Conservation (phyloP, 1,140 invertebrate species). For the Neoseiulus cucumeris region DNA sequence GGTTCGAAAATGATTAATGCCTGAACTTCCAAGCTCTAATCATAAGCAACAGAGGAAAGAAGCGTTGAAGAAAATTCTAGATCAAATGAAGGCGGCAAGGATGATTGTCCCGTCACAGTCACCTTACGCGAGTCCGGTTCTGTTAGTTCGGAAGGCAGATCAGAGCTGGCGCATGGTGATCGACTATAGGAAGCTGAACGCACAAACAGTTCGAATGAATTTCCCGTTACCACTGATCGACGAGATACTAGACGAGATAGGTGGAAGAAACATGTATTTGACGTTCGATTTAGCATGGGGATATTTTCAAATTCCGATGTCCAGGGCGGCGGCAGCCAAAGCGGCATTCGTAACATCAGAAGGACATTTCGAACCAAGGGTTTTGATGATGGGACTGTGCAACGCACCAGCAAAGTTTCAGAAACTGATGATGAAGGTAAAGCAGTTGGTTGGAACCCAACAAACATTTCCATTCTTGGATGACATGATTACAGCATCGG, state of each 20-base stretch:
- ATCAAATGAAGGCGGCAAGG: constrained; percentile 19
- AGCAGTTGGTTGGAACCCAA: too few relatives aligned
- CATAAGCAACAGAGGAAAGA: too few relatives aligned
- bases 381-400: not conserved
- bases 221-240: constrained; percentile 35
- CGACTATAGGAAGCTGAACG: constrained; percentile 31
- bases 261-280: too few relatives aligned
- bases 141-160: constrained; percentile 32
- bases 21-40: too few relatives aligned
- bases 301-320: too few relatives aligned
- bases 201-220: constrained; percentile 26
- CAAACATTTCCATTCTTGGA: not conserved
- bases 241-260: constrained; percentile 26
- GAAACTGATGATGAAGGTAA: not conserved
- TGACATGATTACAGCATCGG: not conserved
- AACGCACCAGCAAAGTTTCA: too few relatives aligned
- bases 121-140: constrained; percentile 28
- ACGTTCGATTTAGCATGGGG: too few relatives aligned
- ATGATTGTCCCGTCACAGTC: constrained; percentile 25
- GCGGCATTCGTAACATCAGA: too few relatives aligned
- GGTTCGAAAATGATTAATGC: too few relatives aligned
- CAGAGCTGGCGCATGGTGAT: constrained; percentile 27
- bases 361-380: not conserved
- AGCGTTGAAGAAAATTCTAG: too few relatives aligned
- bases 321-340: too few relatives aligned